A percentile compares a stretch with the other conserved stretches of the same genome.
Evolutionary conservation across 2,888 invertebrate genomes (phyloP).

Genomic region (Cryptophagus acutangulus): DNA sequence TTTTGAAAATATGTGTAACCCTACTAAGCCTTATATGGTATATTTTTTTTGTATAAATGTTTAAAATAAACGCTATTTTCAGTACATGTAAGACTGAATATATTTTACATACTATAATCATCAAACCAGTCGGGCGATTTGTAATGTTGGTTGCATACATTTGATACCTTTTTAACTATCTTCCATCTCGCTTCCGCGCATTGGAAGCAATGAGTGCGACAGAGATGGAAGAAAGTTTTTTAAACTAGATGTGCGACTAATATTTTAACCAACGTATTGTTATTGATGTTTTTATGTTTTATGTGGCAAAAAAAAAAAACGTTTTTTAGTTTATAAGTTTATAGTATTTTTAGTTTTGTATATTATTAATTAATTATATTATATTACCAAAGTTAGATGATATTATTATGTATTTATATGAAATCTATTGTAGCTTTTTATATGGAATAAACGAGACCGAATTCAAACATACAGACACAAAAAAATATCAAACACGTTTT

Average conservation of each 20-base stretch:
- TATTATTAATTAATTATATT: slow-evolving; percentile 13
- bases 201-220: no score
- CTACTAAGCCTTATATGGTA: slow-evolving; percentile 15
- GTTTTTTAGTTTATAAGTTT: slow-evolving; percentile 10
- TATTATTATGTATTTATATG: slow-evolving; percentile 29
- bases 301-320: no score
- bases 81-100: slow-evolving; percentile 25
- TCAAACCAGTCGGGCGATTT: no score
- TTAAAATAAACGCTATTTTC: slow-evolving; percentile 17
- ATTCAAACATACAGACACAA: slow-evolving; percentile 5
- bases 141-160: no score
- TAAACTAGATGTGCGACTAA: no score
- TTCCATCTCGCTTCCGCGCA: no score
- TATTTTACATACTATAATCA: background rate
- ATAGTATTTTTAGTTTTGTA: slow-evolving; percentile 11
- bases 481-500: slow-evolving; percentile 9
- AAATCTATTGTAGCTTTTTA: slow-evolving; percentile 34
- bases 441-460: slow-evolving; percentile 27
- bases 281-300: no score
- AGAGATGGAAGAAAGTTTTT: no score
- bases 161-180: no score
- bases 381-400: slow-evolving; percentile 32
- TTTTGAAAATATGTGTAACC: slow-evolving; percentile 20
- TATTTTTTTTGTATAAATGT: slow-evolving; percentile 27
- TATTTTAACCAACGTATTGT: no score